A percentile compares a stretch with the other conserved stretches of the same genome.
Evolutionary conservation across 64 coral and sea anemone genomes (phyloP).

Genomic region (Stylophora pistillata): DNA sequence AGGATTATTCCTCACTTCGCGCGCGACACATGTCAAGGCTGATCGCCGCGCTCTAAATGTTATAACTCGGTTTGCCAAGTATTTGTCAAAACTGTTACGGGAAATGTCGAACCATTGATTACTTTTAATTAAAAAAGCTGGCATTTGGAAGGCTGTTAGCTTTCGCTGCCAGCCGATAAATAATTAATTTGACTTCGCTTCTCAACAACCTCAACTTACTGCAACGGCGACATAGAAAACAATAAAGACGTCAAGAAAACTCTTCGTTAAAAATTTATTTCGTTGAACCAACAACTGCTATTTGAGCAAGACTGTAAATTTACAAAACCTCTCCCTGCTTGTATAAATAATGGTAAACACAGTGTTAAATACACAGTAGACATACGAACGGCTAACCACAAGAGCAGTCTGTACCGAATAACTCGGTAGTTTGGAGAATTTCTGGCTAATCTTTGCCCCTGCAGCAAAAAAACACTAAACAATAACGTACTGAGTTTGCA

Average conservation of each 20-base stretch:
- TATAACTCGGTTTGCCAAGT: constrained; percentile 29
- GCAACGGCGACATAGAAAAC: not conserved
- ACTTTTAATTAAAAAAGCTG: constrained; percentile 62
- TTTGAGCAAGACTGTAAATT: constrained; percentile 97
- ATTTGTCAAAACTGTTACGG: constrained; percentile 68
- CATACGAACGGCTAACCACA: constrained; percentile 57
- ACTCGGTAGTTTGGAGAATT: constrained; percentile 11
- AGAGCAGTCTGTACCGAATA: not conserved
- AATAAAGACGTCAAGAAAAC: constrained; percentile 2
- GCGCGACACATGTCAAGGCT: not conserved
- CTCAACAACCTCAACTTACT: constrained; percentile 19
- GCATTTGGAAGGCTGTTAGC: constrained; percentile 56
- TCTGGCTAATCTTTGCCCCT: not conserved
- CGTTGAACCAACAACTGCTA: constrained; percentile 90
- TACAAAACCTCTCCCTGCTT: constrained; percentile 96
- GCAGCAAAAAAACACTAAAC: constrained; percentile 52
- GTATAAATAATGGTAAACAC: constrained; percentile 95
- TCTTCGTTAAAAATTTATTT: constrained; percentile 99
- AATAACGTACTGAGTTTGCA: constrained; percentile 37
- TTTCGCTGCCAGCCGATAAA: constrained; percentile 31
- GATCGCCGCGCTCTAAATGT: not conserved
- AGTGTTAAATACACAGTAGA: constrained; percentile 95
- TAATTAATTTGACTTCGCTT: constrained; percentile 42
- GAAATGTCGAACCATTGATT: constrained; percentile 62
- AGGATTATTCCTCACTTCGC: not conserved